Evolutionary conservation across 2,888 invertebrate species (phyloP).

Genomic region (Drosophila merina): DNA sequence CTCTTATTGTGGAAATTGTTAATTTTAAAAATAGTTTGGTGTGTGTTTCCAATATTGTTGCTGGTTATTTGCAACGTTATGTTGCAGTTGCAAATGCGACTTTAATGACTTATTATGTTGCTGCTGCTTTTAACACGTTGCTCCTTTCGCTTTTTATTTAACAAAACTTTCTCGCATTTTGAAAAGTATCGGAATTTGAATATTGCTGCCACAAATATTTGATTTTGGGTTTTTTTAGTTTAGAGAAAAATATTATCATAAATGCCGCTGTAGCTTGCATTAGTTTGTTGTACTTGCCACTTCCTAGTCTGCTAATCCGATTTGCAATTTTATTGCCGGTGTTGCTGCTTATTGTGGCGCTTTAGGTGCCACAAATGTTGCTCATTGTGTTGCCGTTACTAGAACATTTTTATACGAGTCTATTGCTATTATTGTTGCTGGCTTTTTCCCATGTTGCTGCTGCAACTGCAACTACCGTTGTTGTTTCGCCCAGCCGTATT

Average conservation of each 20-base stretch:
- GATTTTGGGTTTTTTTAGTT: background rate
- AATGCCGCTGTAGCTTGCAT: no score
- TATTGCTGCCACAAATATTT: no score
- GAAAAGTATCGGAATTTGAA: background rate
- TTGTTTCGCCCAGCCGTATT: background rate
- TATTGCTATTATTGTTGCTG: conserved; percentile 4
- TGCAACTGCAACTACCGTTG: conserved; percentile 1
- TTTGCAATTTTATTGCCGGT: background rate
- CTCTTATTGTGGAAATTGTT: no score
- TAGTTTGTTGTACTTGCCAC: no score
- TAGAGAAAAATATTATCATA: no score
- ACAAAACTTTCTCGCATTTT: background rate
- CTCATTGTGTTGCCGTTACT: background rate
- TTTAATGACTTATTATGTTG: conserved; percentile 1
- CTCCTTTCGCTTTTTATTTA: conserved; percentile 1
- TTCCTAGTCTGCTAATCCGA: no score
- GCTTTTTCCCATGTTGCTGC: conserved; percentile 23
- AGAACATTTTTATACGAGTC: background rate
- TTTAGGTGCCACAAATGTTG: background rate
- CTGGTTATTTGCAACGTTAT: background rate
- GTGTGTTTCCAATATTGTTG: background rate
- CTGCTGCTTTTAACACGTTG: conserved; percentile 1
- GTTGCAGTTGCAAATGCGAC: background rate
- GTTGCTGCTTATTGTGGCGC: background rate
- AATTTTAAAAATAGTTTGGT: no score